Conservation (phyloP, 2,113 vertebrate species). For the Cervus canadensis region DNA sequence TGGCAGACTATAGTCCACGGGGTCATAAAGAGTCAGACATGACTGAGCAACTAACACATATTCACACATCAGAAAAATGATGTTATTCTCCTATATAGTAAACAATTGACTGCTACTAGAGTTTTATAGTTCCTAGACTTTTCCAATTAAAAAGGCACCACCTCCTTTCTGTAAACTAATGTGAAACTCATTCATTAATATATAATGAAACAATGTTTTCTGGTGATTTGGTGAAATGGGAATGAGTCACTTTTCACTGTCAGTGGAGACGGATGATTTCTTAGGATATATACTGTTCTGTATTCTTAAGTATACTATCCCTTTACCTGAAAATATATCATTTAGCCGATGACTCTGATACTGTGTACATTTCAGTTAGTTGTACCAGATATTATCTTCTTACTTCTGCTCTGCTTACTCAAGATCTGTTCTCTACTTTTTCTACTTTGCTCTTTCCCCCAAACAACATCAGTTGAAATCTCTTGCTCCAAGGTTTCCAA, state of each 20-base stretch:
- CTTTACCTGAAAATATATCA: not conserved
- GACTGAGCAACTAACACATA: not conserved
- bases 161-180: not conserved
- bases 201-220: not conserved
- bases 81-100: not conserved
- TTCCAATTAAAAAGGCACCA: not conserved
- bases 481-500: not conserved
- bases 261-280: not conserved
- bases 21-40: not conserved
- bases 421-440: not conserved
- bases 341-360: not conserved
- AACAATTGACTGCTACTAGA: not conserved
- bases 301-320: not conserved
- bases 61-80: not conserved
- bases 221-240: not conserved
- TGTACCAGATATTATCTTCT: not conserved
- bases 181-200: not conserved
- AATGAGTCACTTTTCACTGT: not conserved
- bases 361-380: not conserved
- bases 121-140: not conserved
- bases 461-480: not conserved
- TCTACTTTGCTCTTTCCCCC: not conserved
- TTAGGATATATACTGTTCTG: not conserved
- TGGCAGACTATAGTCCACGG: not conserved
- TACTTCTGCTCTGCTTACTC: not conserved